Conservation (phyloP, 1,140 invertebrate genomes). For the Caenorhabditis briggsae region DNA sequence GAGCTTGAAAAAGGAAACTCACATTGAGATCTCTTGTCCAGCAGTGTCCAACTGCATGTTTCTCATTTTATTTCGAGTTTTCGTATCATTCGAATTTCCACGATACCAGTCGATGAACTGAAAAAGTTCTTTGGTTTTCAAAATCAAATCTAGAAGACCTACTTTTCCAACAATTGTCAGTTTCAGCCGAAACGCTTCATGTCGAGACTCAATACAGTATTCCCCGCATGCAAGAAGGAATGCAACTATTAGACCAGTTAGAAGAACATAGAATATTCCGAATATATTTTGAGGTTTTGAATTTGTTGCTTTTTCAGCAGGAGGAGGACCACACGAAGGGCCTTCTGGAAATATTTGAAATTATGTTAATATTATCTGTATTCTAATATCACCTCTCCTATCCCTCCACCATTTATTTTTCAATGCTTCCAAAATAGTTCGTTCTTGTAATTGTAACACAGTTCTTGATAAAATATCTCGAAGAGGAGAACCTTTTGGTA, state of each 20-base stretch:
- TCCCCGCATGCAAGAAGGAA: conserved; percentile 70
- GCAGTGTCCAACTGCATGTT: conserved; percentile 63
- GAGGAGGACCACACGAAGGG: conserved; percentile 54
- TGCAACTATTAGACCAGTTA: conserved; percentile 72
- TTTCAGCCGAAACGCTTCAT: conserved; percentile 65
- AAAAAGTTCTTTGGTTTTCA: not conserved
- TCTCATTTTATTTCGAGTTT: conserved; percentile 46
- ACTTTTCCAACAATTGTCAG: conserved; percentile 66
- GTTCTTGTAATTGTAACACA: conserved; percentile 87
- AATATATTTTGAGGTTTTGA: conserved; percentile 63
- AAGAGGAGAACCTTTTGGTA: conserved; percentile 84
- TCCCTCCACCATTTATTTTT: conserved; percentile 89
- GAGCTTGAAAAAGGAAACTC: not conserved
- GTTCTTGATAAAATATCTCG: conserved; percentile 84
- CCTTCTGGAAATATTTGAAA: conserved; percentile 47
- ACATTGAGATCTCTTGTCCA: conserved; percentile 58
- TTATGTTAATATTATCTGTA: not conserved
- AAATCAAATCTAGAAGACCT: not conserved
- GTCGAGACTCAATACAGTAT: conserved; percentile 70
- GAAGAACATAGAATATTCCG: conserved; percentile 75
- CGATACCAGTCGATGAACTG: conserved; percentile 54
- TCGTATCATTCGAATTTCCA: conserved; percentile 28
- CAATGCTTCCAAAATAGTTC: conserved; percentile 84
- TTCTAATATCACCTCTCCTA: conserved; percentile 5
- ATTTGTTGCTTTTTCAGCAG: conserved; percentile 49